Evolutionary conservation across 2,888 invertebrate genomes (phyloP), one percentile per base, ranked within the genome.

Genomic region (Scaptomyza caliginosa): DNA sequence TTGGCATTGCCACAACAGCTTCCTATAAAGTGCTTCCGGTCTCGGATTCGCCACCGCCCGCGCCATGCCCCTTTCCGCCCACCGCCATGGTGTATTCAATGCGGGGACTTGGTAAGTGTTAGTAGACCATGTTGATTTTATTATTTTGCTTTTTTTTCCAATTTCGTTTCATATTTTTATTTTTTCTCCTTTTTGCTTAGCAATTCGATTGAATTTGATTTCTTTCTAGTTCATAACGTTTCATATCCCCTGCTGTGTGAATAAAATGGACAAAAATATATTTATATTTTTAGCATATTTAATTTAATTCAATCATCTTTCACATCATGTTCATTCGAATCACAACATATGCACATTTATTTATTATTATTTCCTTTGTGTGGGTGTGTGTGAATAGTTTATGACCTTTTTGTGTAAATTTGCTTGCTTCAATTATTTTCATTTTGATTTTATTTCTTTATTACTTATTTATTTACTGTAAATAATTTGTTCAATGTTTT

Each of bases 11-110:
- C 58, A 91, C 91, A 52, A 89, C 90, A 72, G 87, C 89, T 89
- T 90, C 91, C 78, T 92, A 92, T 63, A 91, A 91, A 89, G 91
- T 91, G 79, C 90, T 92, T 89, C 91, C 91, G 81, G 91, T 90
- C 59, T 91, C 90, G 45, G 91, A 92, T 65, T 91, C 91, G 67
- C 91, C 91, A 46, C 91, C 91, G 45, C 90, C 80, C 62, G 86
- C 88, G 34, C 89, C 76, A 73, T 92, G 77, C 90, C 91, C 96
- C 36, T 96, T 96, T 89, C 96, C 96, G 36, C 96, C 96, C 13
- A 96, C 96, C 24, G 96, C 96, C 34, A 96, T 96, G 95, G 95
- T 96, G 17, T 94, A 94, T 83, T 94, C 94, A 28, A 92, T 93
- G 89, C 92, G 93, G 70, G 91, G 91, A 76, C 86, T 91, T 64